Percentiles rank a stretch among this genome's conserved stretches.
phyloP scores from a whole-genome alignment of 2,888 invertebrate genomes.

The Tyria jacobaeae region DNA sequence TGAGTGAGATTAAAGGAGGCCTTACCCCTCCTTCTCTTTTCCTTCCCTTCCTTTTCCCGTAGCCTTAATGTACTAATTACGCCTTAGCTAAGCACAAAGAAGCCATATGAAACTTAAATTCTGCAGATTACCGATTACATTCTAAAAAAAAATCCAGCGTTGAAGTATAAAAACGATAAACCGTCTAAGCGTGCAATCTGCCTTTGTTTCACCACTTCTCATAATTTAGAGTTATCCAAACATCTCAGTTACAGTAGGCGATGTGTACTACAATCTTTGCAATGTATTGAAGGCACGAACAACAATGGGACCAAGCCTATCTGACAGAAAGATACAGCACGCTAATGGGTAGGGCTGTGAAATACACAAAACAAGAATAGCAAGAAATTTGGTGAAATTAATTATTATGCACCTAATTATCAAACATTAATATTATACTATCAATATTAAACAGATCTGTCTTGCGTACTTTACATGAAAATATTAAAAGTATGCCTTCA shows the following conservation, averaged over 20 bases:
- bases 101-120: too few relatives aligned
- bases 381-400: too few relatives aligned
- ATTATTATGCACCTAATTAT: not conserved
- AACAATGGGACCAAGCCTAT: constrained; percentile 63
- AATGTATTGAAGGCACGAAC: constrained; percentile 48
- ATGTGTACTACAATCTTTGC: constrained; percentile 45
- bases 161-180: constrained; percentile 10
- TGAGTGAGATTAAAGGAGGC: too few relatives aligned
- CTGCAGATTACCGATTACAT: too few relatives aligned
- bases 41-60: too few relatives aligned
- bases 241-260: constrained; percentile 44
- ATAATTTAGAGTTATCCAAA: constrained; percentile 43
- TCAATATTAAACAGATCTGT: not conserved
- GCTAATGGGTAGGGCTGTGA: constrained; percentile 50
- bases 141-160: not conserved
- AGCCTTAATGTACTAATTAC: too few relatives aligned
- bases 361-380: not conserved
- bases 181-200: constrained; percentile 23
- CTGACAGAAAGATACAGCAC: constrained; percentile 49
- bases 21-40: too few relatives aligned
- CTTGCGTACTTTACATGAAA: not conserved
- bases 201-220: constrained; percentile 40
- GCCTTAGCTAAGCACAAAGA: too few relatives aligned
- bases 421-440: not conserved
- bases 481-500: too few relatives aligned